These are phyloP conservation scores for Chiroxiphia lanceolata DNA, from an alignment of 2,797 vertebrate genomes.

Conservation along the genomic window DNA sequence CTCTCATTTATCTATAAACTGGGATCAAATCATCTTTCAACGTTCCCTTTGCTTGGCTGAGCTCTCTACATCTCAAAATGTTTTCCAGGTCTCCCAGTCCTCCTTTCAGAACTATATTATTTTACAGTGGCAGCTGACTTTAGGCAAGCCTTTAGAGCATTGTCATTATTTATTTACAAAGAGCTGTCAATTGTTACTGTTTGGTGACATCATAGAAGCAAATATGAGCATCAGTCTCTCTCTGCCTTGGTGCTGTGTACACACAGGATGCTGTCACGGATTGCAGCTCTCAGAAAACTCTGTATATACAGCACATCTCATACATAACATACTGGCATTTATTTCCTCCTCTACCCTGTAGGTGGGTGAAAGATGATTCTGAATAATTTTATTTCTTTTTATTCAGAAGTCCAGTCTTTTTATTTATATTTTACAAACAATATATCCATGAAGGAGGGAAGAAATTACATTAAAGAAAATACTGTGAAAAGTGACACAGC, in stretches of 20 bases:
- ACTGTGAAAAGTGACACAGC: neutral
- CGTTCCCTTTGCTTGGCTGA: neutral
- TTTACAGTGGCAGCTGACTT: neutral
- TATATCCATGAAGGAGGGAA: neutral
- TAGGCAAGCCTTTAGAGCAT: neutral
- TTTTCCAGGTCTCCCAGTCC: neutral
- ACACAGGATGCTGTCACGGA: rapidly evolving
- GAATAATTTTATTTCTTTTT: neutral
- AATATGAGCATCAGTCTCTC: neutral
- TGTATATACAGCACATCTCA: neutral
- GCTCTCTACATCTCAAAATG: neutral
- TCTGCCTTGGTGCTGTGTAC: neutral
- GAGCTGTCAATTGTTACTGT: neutral
- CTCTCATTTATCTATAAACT: neutral
- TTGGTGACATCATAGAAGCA: neutral
- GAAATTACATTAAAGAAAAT: neutral
- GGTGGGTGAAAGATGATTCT: neutral
- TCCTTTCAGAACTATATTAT: neutral
- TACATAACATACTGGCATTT: neutral
- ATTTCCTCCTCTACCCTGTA: neutral
- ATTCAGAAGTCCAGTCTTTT: neutral
- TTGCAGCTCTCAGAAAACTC: neutral
- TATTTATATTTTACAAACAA: neutral
- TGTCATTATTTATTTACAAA: neutral
- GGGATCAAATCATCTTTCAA: neutral